Evolutionary conservation across 2,113 vertebrate genomes (phyloP).

Genomic region (Bubalus kerabau): DNA sequence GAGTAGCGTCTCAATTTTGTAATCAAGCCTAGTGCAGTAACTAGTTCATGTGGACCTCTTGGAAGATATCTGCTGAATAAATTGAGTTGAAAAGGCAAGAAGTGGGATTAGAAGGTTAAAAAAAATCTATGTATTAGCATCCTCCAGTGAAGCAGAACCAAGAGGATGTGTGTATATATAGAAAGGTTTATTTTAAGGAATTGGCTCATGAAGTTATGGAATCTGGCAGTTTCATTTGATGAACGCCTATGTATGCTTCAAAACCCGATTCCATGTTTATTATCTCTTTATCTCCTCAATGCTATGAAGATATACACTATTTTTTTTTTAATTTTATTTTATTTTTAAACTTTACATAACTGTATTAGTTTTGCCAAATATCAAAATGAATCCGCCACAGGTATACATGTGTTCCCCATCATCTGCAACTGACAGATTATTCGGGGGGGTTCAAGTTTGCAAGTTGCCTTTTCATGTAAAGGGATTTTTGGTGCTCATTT

Average conservation of each 20-base stretch:
- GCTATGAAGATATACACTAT: neutral
- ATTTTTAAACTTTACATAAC: too few relatives aligned
- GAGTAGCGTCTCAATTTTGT: neutral
- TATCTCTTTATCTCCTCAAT: neutral
- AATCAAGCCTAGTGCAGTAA: neutral
- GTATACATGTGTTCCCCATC: too few relatives aligned
- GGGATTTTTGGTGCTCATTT: neutral
- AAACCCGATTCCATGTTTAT: neutral
- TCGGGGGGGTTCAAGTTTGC: neutral
- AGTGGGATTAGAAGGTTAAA: neutral
- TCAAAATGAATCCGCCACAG: too few relatives aligned
- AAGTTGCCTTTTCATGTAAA: neutral
- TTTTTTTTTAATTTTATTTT: neutral
- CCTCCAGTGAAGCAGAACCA: neutral
- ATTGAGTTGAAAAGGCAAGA: neutral
- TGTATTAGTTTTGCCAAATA: too few relatives aligned
- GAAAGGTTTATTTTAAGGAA: neutral
- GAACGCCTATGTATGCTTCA: neutral
- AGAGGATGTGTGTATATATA: neutral
- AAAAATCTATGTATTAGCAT: neutral
- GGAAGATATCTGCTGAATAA: neutral
- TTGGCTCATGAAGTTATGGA: neutral
- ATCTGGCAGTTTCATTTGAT: neutral
- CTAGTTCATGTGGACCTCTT: neutral
- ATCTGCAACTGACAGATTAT: neutral